phyloP scores from a whole-genome alignment of 2,797 vertebrate genomes.

The Diplodus puntazzo region DNA sequence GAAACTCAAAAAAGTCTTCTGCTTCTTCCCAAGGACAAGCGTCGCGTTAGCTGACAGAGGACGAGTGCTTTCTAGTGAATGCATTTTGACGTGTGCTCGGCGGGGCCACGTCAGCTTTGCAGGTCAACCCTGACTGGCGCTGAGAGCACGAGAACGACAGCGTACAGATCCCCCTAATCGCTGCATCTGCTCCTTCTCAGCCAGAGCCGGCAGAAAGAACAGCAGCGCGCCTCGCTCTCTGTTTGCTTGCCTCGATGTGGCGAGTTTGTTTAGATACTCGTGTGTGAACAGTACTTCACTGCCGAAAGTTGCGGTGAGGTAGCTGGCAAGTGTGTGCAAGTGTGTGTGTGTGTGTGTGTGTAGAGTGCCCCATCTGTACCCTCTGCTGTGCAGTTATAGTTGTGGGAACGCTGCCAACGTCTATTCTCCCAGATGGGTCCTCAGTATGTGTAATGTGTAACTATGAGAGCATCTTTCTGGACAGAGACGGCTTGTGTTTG shows the following conservation, averaged over 20 bases:
- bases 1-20: constrained; percentile 10
- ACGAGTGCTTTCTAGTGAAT: constrained; percentile 25
- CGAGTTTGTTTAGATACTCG: constrained; percentile 43
- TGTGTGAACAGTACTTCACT: constrained; percentile 46
- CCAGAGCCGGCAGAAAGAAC: constrained; percentile 33
- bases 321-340: neutral
- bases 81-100: constrained; percentile 7
- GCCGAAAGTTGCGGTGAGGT: constrained; percentile 30
- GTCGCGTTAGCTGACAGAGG: neutral
- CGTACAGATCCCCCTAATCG: constrained; percentile 23
- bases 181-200: constrained; percentile 48
- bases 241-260: constrained; percentile 41
- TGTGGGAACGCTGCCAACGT: constrained; percentile 70
- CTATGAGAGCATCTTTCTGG: constrained; percentile 58
- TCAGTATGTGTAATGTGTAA: constrained; percentile 63
- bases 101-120: neutral
- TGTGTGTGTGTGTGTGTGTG: constrained; percentile 39
- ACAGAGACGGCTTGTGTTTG: constrained; percentile 26
- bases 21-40: constrained; percentile 40
- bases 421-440: constrained; percentile 70
- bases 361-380: constrained; percentile 67
- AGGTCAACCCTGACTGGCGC: constrained; percentile 8
- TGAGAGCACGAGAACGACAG: neutral
- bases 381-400: constrained; percentile 66
- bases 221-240: constrained; percentile 16